phyloP scores from a whole-genome alignment of 1,140 invertebrate species.

The Nasonia giraulti region DNA sequence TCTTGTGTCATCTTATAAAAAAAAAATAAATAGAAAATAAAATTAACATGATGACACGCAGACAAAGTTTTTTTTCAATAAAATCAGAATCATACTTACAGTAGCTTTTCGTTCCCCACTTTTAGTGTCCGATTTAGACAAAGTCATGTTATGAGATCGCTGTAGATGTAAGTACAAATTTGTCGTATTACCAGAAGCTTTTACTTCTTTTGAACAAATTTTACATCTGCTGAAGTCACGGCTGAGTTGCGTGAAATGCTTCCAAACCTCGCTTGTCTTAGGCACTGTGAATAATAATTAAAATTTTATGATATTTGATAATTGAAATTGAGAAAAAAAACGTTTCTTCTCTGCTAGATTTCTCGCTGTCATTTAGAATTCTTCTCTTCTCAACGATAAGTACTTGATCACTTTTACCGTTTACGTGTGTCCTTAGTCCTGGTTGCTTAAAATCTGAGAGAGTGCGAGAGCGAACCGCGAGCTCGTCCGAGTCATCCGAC shows the following conservation, averaged over 20 bases:
- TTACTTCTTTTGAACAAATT: background rate
- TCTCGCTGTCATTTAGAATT: no score
- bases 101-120: background rate
- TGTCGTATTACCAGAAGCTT: background rate
- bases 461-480: no score
- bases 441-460: no score
- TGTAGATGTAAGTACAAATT: constrained; percentile 2
- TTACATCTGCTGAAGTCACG: background rate
- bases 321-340: background rate
- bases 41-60: background rate
- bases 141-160: background rate
- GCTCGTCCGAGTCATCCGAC: no score
- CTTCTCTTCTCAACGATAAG: no score
- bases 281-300: background rate
- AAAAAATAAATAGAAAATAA: background rate
- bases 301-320: background rate
- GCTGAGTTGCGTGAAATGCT: background rate
- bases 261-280: background rate
- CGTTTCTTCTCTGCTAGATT: background rate
- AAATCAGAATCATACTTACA: background rate
- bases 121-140: background rate
- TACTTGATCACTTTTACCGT: no score
- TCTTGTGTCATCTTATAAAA: no score
- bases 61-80: background rate
- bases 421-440: no score